Evolutionary conservation across 53 echinoderm and acorn worm genomes (phyloP), one percentile per base, ranked within the genome.

Genomic region (Stichopus horrens): DNA sequence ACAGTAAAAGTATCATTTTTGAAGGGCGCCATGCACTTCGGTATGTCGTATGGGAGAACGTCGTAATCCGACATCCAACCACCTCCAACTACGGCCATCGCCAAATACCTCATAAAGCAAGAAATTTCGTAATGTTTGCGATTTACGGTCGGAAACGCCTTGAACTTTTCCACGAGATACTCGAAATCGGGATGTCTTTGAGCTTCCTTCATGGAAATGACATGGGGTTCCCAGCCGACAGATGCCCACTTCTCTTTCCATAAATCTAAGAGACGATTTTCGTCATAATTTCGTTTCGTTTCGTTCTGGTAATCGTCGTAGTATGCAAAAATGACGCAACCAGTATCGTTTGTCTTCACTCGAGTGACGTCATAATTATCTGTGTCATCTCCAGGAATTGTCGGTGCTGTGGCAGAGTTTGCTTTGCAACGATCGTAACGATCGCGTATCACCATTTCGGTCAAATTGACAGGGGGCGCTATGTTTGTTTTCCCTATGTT

Each of bases 31-130:
- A 13, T 9, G 16, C 77, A 76, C 9, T 23, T 8, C 16, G 77
- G 77, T 13, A 76, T 14, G 23, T 5, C 11, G 8, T 23, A 76
- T 16, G 77, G 77, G 21, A 76, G 77, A 9, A 76, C 54, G 52
- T 76, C 77, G 21, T 6, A 76, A 20, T 76, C 77, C 7, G 77
- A 76, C 77, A 76, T 76, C 77, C 77, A 76, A 51, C 77, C 77
- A 3, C 77, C 77, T 13, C 77, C 77, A 11, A 76, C 52, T 5
- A 1, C 21, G 5, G 77, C 77, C 77, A 76, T 76, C 7, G 77
- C 77, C 18, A 76, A 9, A 52, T 76, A 76, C 37, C 77, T 21
- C 77, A 76, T 23, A 54, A 76, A 76, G 52, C 77, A 76, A 9
- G 77, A 51, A 7, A 76, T 51, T 54, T 76, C 77, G 77, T 76